These are phyloP conservation scores for Mormyrus hasselquistii DNA, from an alignment of 2,797 vertebrate genomes.

Conservation along the genomic window DNA sequence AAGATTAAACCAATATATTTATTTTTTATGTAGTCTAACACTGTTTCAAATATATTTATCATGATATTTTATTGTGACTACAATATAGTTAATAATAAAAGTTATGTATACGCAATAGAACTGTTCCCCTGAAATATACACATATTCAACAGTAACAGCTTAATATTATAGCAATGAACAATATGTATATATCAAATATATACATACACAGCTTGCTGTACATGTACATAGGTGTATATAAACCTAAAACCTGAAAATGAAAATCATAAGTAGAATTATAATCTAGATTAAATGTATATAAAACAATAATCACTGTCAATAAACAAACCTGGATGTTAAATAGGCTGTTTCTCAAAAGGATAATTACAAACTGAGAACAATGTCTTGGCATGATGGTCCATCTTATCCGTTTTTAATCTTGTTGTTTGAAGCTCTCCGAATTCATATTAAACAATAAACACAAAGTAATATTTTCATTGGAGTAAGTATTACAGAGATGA, in stretches of 20 bases:
- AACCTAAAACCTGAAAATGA: neutral
- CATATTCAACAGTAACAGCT: neutral
- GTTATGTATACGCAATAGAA: neutral
- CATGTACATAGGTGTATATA: neutral
- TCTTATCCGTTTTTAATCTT: neutral
- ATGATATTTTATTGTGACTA: neutral
- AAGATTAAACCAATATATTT: neutral
- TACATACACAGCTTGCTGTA: neutral
- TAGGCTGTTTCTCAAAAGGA: neutral
- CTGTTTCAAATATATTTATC: neutral
- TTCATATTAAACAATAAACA: neutral
- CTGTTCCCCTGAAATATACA: neutral
- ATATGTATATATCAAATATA: neutral
- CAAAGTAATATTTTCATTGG: neutral
- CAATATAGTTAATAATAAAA: neutral
- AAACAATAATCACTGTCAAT: neutral
- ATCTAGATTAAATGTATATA: neutral
- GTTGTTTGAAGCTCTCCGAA: neutral
- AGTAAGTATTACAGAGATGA: neutral
- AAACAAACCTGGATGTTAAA: neutral
- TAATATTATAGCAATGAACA: neutral
- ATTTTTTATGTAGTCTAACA: neutral
- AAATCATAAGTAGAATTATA: neutral
- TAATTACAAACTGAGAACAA: neutral
- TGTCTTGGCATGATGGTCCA: neutral